Percentiles rank a stretch among this genome's conserved stretches.
Evolutionary conservation across 1,140 invertebrate genomes (phyloP).

Genomic region (Aphis craccivora): DNA sequence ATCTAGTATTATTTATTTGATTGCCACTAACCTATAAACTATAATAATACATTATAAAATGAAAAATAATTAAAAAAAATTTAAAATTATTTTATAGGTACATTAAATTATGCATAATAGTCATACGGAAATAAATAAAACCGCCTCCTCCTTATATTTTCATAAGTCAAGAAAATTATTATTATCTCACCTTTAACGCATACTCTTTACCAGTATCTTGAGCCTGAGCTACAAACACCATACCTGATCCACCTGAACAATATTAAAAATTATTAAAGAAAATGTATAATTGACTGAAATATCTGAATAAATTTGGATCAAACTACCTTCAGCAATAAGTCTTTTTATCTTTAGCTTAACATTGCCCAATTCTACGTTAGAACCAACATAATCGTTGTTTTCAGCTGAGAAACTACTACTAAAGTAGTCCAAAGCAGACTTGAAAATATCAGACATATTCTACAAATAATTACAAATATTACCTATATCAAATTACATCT

Average conservation of each 20-base stretch:
- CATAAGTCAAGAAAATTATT: not conserved
- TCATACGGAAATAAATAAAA: not conserved
- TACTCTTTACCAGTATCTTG: constrained; percentile 84
- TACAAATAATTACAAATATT: not conserved
- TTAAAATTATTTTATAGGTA: not conserved
- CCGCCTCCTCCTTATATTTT: not conserved
- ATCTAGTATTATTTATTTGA: not conserved
- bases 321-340: constrained; percentile 95
- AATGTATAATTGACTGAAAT: not conserved
- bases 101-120: not conserved
- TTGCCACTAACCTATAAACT: not conserved
- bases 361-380: constrained; percentile 86
- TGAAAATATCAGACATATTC: constrained; percentile 87
- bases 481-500: not conserved
- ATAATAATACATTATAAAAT: not conserved
- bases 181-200: constrained; percentile 77
- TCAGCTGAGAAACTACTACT: constrained; percentile 68
- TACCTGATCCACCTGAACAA: constrained; percentile 88
- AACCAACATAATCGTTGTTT: constrained; percentile 90
- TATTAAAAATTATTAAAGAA: constrained; percentile 59
- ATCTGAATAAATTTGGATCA: constrained; percentile 22
- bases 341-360: constrained; percentile 87
- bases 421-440: constrained; percentile 86
- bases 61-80: not conserved
- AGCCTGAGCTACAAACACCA: constrained; percentile 93